A percentile compares a stretch with the other conserved stretches of the same genome.
phyloP scores from a whole-genome alignment of 2,113 vertebrate genomes.

The Aegypius monachus region DNA sequence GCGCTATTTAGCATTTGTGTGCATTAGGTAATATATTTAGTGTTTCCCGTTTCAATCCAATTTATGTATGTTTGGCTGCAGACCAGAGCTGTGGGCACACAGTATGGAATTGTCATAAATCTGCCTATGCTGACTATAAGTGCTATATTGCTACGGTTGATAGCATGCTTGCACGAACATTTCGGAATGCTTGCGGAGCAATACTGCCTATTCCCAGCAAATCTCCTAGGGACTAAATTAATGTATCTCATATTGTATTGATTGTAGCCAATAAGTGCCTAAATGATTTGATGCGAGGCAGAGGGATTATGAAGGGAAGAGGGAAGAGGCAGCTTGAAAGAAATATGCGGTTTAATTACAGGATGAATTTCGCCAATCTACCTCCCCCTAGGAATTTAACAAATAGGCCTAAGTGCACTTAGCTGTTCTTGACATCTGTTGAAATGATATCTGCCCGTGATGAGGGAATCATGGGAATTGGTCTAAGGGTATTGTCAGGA shows the following conservation, averaged over 20 bases:
- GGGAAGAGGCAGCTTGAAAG: conserved; percentile 64
- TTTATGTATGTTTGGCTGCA: conserved; percentile 50
- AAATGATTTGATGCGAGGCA: conserved; percentile 74
- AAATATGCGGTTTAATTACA: conserved; percentile 81
- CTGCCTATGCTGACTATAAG: background rate
- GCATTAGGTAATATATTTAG: conserved; percentile 56
- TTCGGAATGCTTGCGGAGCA: conserved; percentile 53
- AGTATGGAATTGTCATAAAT: conserved; percentile 20
- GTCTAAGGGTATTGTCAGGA: conserved; percentile 53
- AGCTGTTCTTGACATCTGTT: conserved; percentile 76
- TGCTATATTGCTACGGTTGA: background rate
- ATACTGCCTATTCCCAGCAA: conserved; percentile 68
- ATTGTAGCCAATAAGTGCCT: conserved; percentile 81
- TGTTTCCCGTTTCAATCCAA: conserved; percentile 20
- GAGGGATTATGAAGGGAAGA: conserved; percentile 64
- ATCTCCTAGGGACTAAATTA: conserved; percentile 72
- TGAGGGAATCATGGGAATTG: conserved; percentile 68
- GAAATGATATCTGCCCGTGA: conserved; percentile 72
- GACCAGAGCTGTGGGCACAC: conserved; percentile 38
- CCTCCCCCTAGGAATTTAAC: conserved; percentile 76
- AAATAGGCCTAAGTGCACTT: conserved; percentile 81
- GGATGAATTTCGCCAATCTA: conserved; percentile 72
- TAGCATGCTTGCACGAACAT: background rate
- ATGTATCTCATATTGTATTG: conserved; percentile 79
- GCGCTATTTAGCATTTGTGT: conserved; percentile 40